A percentile compares a stretch with the other conserved stretches of the same genome.
phyloP scores from a whole-genome alignment of 2,888 invertebrate genomes.

The Cerastis leucographa region DNA sequence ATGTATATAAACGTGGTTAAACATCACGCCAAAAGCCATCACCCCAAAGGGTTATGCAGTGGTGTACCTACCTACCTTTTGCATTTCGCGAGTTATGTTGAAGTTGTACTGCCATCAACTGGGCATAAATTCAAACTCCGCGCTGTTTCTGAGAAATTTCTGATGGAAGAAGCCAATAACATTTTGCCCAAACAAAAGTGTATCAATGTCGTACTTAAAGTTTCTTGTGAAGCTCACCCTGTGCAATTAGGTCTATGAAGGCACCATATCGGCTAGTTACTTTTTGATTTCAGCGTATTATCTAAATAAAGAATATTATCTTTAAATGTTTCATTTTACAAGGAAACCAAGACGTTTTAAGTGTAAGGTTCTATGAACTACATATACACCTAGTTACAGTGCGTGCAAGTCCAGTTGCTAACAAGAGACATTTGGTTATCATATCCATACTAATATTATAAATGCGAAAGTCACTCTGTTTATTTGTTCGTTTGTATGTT shows the following conservation, averaged over 20 bases:
- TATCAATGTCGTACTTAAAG: neutral
- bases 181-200: neutral
- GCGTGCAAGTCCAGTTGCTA: neutral
- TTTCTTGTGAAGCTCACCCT: neutral
- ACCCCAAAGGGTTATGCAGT: neutral
- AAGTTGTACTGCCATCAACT: neutral
- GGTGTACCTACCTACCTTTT: neutral
- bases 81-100: neutral
- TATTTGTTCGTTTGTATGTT: too few relatives aligned
- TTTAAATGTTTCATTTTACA: neutral
- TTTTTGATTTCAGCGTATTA: neutral
- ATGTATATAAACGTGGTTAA: neutral
- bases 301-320: neutral
- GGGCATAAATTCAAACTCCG: neutral
- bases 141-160: neutral
- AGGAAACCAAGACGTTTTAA: neutral
- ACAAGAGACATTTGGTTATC: neutral
- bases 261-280: neutral
- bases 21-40: neutral
- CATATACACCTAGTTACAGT: neutral
- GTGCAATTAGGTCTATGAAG: neutral
- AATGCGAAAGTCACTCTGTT: too few relatives aligned
- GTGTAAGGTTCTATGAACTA: neutral
- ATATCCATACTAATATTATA: too few relatives aligned
- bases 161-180: neutral